Evolutionary conservation across 2,113 vertebrate genomes (phyloP), one percentile per base, ranked within the genome.

Genomic region (Hemichromis elongatus): DNA sequence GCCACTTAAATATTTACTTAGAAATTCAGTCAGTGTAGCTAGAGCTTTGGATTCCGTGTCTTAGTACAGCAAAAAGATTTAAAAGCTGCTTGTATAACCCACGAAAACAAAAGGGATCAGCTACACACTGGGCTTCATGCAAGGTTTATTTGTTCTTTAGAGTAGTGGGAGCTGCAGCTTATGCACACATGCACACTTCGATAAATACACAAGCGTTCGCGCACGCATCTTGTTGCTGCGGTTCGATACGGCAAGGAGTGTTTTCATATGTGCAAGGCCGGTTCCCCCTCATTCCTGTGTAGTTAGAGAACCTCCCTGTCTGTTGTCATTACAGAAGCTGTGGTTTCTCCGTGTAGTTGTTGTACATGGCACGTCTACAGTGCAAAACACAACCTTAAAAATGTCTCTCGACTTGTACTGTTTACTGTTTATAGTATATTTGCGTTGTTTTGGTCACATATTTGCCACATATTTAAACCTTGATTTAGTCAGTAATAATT

Each of bases 11-110:
- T 53, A 73, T 78, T 91, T 78, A 77, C 81, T 89, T 59, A 68
- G 40, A 82, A 81, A 75, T 40, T 24, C 3, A 35, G 50, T 82
- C 52, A 63, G 28, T 79, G 61, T 50, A 47, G 80, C 26, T 42
- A 4, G 16, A 50, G 68, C 68, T 75, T 50, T 77, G 30, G 12
- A 68, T 33, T 30, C 54, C 56, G 79, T 30, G n/a, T 85, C 73
- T 21, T 77, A 79, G 55, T 82, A 33, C 18, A 59, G 78, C 30
- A 82, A 88, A 84, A 9, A 28, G 59, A 79, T 37, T 75, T 35
- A 77, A 79, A 70, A n/a, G 35, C 68, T 89, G 84, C 86, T 94
- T 93, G 87, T 66, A 84, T 92, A 92, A 92, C 79, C 26, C 6
- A 1, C 54, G 77, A 75, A 90, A 86, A 90, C 89, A 89, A 90